phyloP scores from a whole-genome alignment of 1,140 invertebrate species.

The Globodera rostochiensis region DNA sequence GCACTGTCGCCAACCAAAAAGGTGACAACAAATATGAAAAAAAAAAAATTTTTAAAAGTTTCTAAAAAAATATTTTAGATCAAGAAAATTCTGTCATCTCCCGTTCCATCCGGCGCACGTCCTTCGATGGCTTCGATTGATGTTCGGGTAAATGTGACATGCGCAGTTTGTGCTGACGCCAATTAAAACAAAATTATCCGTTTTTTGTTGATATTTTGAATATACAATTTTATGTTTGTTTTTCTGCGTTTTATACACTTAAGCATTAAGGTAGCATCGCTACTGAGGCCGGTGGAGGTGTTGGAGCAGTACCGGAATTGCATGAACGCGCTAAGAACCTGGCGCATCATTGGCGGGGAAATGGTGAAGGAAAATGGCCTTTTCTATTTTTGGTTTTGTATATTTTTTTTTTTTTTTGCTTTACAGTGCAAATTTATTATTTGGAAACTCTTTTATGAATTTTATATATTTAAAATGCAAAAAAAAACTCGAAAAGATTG shows the following conservation, averaged over 20 bases:
- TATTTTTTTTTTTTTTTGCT: neutral
- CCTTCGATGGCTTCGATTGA: neutral
- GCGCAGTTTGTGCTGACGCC: neutral
- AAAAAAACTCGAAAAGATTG: neutral
- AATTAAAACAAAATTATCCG: neutral
- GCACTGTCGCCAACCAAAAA: no score
- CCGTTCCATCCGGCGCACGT: neutral
- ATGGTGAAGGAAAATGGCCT: neutral
- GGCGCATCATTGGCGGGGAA: neutral
- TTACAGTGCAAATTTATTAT: neutral
- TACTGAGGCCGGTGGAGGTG: neutral
- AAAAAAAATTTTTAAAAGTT: no score
- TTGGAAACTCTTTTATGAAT: neutral
- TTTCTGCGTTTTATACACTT: neutral
- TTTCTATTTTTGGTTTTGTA: neutral
- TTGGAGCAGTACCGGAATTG: neutral
- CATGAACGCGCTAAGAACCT: neutral
- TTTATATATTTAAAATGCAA: neutral
- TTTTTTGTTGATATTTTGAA: no score
- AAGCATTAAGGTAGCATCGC: neutral
- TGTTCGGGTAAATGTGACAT: no score
- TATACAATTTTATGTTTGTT: no score
- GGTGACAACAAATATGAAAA: no score
- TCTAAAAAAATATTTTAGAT: no score
- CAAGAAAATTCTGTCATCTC: no score